Base-by-base conservation (phyloP, 2,888 invertebrate species). In the Venusia cambrica region DNA sequence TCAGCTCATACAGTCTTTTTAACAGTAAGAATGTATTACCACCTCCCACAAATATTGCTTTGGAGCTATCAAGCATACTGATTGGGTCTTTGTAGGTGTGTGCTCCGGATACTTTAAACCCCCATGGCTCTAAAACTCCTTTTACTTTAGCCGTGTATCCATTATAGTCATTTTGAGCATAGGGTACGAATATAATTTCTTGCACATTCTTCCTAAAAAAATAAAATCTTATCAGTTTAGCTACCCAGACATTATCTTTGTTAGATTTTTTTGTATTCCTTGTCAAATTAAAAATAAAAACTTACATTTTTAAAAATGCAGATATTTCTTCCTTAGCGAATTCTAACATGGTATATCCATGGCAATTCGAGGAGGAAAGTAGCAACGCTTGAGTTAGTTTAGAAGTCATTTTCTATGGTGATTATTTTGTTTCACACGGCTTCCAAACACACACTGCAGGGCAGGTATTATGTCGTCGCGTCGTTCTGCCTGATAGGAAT, bases 21-120 rank as follows among this genome's bases (percentile, higher is more conserved):
- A 95, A 67, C 8, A 95, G 83, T 7, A 91, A 80, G 70, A 95
- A 95, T 9, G 94, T 94, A 63, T 95, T 95, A 21, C 95, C 95
- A 25, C 95, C 95, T 4, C 94, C 95, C 15, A 95, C 74, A 70
- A 93, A 94, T 50, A 95, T 90, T 12, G 92, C 92, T 73, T 93
- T 85, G 0, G 93, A 91, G 9, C 67, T 27, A 81, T 71, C 0
- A 94, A 75, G 8, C 92, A 91, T 32, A 79, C 10, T 25, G 66
- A 74, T 58, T 6, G 91, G 90, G 67, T 92, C 83, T 4, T 79
- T 39, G 38, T 76, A 78, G 10, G 87, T 85, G 63, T 95, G 94
- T 21, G 94, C 81, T 4, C 94, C 91, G 38, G 88, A 88, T 1
- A 94, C 89, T 35, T 85, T 65, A 56, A 89, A 90, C 10, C 92